Evolutionary conservation across 2,113 vertebrate species (phyloP).

Genomic region (Hydrolagus affinis): DNA sequence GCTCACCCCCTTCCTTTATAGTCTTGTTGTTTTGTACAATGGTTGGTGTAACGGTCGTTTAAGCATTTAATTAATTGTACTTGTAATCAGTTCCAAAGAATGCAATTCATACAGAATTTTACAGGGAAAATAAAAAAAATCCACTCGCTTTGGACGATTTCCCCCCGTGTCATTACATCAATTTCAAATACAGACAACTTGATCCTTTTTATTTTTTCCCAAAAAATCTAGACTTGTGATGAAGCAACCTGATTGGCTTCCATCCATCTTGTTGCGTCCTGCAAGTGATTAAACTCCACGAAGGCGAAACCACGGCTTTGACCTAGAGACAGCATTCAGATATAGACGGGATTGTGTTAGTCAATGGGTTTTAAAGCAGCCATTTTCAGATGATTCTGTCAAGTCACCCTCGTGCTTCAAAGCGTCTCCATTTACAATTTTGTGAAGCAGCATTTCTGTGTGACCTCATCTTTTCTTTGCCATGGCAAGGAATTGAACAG

Average conservation of each 20-base stretch:
- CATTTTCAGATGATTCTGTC: slow-evolving; percentile 71
- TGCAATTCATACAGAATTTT: slow-evolving; percentile 15
- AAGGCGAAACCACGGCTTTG: slow-evolving; percentile 99
- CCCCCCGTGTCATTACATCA: slow-evolving; percentile 20
- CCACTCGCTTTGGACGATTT: background rate
- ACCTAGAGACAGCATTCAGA: slow-evolving; percentile 99
- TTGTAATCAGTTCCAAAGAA: slow-evolving; percentile 9
- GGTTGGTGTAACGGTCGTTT: background rate
- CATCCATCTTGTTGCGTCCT: slow-evolving; percentile 99
- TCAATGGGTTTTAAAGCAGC: slow-evolving; percentile 97
- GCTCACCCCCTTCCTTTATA: background rate
- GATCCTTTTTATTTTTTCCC: slow-evolving; percentile 45
- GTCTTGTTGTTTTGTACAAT: background rate
- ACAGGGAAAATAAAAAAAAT: background rate
- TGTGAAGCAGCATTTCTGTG: slow-evolving; percentile 74
- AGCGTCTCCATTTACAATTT: slow-evolving; percentile 70
- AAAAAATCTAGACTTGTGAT: slow-evolving; percentile 82
- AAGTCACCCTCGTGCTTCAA: slow-evolving; percentile 87
- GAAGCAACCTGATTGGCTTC: slow-evolving; percentile 99
- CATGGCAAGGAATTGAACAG: slow-evolving; percentile 84
- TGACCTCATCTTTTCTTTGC: slow-evolving; percentile 77
- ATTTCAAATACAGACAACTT: slow-evolving; percentile 31
- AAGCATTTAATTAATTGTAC: background rate
- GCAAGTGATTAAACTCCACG: slow-evolving; percentile 99
- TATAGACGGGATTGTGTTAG: slow-evolving; percentile 99